Base-by-base conservation (phyloP, 2,888 invertebrate genomes). In the Conops quadrifasciatus region DNA sequence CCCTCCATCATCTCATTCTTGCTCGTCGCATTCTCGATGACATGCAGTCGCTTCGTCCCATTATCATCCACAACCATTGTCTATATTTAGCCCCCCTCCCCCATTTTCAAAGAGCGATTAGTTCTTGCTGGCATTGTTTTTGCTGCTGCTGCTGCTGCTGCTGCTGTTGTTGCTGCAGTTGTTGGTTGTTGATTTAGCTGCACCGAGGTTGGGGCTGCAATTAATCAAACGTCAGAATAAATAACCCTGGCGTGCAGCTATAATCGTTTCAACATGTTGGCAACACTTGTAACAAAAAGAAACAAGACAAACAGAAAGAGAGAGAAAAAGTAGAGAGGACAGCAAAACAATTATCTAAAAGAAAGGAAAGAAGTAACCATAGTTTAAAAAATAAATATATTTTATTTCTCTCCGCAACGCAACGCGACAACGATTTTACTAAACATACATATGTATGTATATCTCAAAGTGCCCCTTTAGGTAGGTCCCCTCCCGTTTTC, bases 151-250 rank as follows among this genome's bases (percentile, higher is more conserved):
- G 53, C 21, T 21, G 53, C n/a, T 53, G 2, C n/a, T 30, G 26
- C 9, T 30, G 36, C 21, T 58, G 67, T 21, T n/a, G 36, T 16
- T 36, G 36, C 26, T 26, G 5, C 13, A 43, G 16, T 62, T 2
- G 15, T 13, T 63, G 16, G 26, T 30, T 58, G 56, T 58, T 67
- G 58, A 58, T 58, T 58, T 28, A 58, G 58, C 28, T 58, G 66
- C 56, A 24, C 26, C 36, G 60, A n/a, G 49, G 49, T 60, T 68
- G 51, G 45, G 47, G 49, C 43, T 68, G 66, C 73, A 73, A 73
- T 73, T 71, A 73, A 73, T 73, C 73, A 73, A 73, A 71, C 49
- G 72, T 67, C 70, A 65, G 59, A 64, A 49, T 62, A 56, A 30
- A 58, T 45, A 70, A 72, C 47, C 45, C 70, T 49, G 36, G 49